These are phyloP conservation scores for Drosophila mercatorum DNA, from an alignment of 2,888 invertebrate genomes.

Conservation along the genomic window DNA sequence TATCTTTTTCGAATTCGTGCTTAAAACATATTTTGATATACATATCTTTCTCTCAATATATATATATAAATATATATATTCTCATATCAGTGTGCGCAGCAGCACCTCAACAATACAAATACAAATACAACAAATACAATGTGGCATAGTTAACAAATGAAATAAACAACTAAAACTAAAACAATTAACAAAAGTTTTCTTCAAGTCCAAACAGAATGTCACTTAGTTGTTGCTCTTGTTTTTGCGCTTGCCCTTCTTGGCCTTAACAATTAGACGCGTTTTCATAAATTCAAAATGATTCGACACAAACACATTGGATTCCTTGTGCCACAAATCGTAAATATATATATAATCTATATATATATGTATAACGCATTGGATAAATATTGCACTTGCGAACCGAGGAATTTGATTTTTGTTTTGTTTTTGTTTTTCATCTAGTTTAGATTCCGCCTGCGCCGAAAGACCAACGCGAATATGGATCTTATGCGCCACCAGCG, in stretches of 20 bases:
- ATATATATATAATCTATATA: conserved; percentile 25
- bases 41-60: conserved; percentile 30
- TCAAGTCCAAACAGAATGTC: conserved; percentile 32
- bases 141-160: conserved; percentile 58
- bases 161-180: conserved; percentile 46
- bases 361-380: conserved; percentile 44
- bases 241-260: conserved; percentile 6
- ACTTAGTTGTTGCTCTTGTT: conserved; percentile 22
- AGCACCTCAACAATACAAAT: conserved; percentile 29
- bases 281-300: conserved; percentile 51
- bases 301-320: conserved; percentile 36
- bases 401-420: conserved; percentile 23
- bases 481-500: conserved; percentile 93
- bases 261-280: conserved; percentile 40
- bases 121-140: conserved; percentile 58
- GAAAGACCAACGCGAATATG: conserved; percentile 92
- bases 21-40: conserved; percentile 73
- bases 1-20: conserved; percentile 63
- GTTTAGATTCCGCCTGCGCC: conserved; percentile 83
- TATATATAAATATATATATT: conserved; percentile 39
- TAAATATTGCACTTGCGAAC: conserved; percentile 67
- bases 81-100: conserved; percentile 11
- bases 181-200: conserved; percentile 21
- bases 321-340: conserved; percentile 37
- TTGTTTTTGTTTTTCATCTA: conserved; percentile 44